phyloP scores from a whole-genome alignment of 2,888 invertebrate species.

The Ganaspis brasiliensis region DNA sequence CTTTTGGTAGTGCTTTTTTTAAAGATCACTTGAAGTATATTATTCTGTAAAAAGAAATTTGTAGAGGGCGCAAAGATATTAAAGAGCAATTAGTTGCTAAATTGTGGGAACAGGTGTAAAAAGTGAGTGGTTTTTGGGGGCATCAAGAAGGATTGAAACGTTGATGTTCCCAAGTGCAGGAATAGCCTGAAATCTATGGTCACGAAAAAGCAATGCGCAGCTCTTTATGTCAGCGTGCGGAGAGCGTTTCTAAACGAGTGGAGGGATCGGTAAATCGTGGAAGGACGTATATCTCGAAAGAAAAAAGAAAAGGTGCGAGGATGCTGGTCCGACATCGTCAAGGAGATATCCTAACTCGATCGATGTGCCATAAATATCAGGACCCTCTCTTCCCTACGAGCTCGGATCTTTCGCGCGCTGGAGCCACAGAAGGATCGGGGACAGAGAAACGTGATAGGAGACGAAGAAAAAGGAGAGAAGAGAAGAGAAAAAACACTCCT shows the following conservation, averaged over 20 bases:
- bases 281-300: conserved; percentile 41
- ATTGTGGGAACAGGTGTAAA: conserved; percentile 25
- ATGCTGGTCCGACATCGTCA: conserved; percentile 52
- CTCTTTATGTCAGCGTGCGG: conserved; percentile 41
- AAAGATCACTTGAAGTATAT: too few species aligned
- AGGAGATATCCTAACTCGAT: conserved; percentile 61
- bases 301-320: conserved; percentile 42
- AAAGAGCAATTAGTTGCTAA: conserved; percentile 11
- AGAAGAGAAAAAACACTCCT: conserved; percentile 47
- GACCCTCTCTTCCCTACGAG: conserved; percentile 49
- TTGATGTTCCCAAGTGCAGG: conserved; percentile 32
- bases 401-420: conserved; percentile 49
- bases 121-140: conserved; percentile 8
- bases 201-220: conserved; percentile 41
- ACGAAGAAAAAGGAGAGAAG: conserved; percentile 52
- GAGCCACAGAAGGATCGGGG: conserved; percentile 45
- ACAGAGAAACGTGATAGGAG: conserved; percentile 45
- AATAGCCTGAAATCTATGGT: conserved; percentile 36
- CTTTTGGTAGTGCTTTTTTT: too few species aligned
- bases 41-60: too few species aligned
- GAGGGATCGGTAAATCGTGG: conserved; percentile 40
- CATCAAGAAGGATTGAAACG: conserved; percentile 30
- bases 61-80: neutral
- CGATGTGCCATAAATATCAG: conserved; percentile 61
- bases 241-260: conserved; percentile 42